Evolutionary conservation across 2,797 vertebrate genomes (phyloP).

Genomic region (Ctenochaetus hawaiiensis): DNA sequence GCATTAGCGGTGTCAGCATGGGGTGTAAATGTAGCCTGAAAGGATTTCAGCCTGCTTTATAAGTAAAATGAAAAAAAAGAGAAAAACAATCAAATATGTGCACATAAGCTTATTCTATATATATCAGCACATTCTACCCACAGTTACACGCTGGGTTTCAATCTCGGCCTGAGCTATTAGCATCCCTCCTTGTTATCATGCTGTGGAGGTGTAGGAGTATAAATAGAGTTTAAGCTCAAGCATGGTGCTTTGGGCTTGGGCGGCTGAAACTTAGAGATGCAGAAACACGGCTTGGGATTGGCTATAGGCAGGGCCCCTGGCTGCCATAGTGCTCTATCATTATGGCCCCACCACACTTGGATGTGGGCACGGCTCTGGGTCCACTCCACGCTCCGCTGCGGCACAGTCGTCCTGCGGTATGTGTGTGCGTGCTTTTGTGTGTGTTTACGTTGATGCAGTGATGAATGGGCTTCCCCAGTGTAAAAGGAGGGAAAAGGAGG

Average conservation of each 20-base stretch:
- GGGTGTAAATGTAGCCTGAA: not conserved
- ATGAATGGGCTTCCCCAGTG: slow-evolving; percentile 66
- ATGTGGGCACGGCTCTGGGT: slow-evolving; percentile 73
- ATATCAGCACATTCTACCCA: slow-evolving; percentile 18
- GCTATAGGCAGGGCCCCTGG: slow-evolving; percentile 47
- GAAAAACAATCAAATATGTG: slow-evolving; percentile 5
- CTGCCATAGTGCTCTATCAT: slow-evolving; percentile 78
- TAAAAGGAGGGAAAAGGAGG: slow-evolving; percentile 39
- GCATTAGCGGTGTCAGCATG: not conserved
- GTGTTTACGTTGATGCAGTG: slow-evolving; percentile 64
- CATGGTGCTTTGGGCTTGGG: slow-evolving; percentile 8
- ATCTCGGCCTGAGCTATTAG: slow-evolving; percentile 46
- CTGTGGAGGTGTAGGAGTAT: slow-evolving; percentile 64
- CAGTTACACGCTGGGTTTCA: slow-evolving; percentile 21
- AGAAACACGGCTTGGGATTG: slow-evolving; percentile 32
- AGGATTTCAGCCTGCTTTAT: not conserved
- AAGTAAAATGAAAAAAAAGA: not conserved
- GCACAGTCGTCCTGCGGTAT: slow-evolving; percentile 45
- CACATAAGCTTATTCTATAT: not conserved
- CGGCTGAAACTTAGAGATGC: slow-evolving; percentile 39
- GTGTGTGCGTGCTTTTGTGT: slow-evolving; percentile 35
- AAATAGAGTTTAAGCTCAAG: slow-evolving; percentile 64
- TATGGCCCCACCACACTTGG: slow-evolving; percentile 71
- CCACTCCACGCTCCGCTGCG: slow-evolving; percentile 58
- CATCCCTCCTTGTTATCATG: slow-evolving; percentile 52